phyloP scores from a whole-genome alignment of 2,113 vertebrate genomes.

The Nematolebias whitei region DNA sequence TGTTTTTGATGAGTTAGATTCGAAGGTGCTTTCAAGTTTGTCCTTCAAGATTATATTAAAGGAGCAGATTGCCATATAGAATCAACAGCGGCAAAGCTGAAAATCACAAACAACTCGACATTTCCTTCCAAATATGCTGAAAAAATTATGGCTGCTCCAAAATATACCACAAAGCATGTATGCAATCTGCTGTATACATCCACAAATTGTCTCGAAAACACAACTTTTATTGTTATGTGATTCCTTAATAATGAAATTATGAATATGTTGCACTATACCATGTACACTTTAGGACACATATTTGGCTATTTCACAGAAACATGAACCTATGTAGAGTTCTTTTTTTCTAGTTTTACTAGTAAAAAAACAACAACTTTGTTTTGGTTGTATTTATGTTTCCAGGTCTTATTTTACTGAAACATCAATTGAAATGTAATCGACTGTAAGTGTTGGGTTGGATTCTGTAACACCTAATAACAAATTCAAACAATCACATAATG shows the following conservation, averaged over 20 bases:
- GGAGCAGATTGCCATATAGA: neutral
- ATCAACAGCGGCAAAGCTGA: neutral
- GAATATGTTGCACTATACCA: constrained; percentile 2
- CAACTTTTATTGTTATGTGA: too few relatives aligned
- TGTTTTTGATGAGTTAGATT: neutral
- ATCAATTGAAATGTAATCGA: constrained; percentile 36
- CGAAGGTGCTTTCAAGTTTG: neutral
- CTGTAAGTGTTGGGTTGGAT: constrained; percentile 6
- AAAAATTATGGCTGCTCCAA: too few relatives aligned
- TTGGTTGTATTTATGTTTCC: constrained; percentile 24
- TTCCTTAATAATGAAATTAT: too few relatives aligned
- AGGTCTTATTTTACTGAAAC: constrained; percentile 17
- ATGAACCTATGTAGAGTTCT: too few relatives aligned
- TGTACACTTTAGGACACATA: neutral
- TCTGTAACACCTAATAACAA: constrained; percentile 25
- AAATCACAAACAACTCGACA: neutral
- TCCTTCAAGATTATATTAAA: neutral
- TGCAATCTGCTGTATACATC: too few relatives aligned
- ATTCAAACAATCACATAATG: constrained; percentile 19
- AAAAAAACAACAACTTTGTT: constrained; percentile 34
- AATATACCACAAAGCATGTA: too few relatives aligned
- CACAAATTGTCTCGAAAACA: too few relatives aligned
- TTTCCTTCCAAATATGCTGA: neutral
- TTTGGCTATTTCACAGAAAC: too few relatives aligned
- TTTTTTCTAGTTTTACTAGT: neutral